phyloP scores from a whole-genome alignment of 1,140 invertebrate genomes.

The Geopemphigus sp. region DNA sequence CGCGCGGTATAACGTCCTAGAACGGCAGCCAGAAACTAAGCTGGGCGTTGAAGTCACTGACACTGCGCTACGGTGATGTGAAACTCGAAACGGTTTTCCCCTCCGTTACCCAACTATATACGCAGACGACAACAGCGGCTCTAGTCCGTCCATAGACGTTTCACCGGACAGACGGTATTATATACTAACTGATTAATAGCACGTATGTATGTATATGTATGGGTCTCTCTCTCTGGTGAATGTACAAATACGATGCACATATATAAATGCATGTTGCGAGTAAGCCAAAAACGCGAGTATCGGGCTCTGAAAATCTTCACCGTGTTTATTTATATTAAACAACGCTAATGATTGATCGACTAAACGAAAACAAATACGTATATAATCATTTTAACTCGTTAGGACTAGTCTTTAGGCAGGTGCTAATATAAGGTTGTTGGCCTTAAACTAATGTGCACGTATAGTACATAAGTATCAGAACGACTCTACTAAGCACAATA shows the following conservation, averaged over 20 bases:
- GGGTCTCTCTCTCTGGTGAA: background rate
- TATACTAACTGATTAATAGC: slow-evolving; percentile 30
- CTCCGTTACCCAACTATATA: slow-evolving; percentile 30
- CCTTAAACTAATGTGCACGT: background rate
- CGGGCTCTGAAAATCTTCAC: background rate
- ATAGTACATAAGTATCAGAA: background rate
- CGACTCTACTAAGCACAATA: no score
- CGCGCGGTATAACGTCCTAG: background rate
- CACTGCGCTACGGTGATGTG: slow-evolving; percentile 41
- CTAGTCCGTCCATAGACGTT: background rate
- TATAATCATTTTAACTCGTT: no score
- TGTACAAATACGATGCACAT: no score
- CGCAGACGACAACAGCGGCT: background rate
- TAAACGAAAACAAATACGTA: background rate
- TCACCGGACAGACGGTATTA: background rate
- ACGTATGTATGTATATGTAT: background rate
- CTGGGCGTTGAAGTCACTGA: slow-evolving; percentile 48
- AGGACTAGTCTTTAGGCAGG: background rate
- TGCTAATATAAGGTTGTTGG: background rate
- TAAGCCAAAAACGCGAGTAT: no score
- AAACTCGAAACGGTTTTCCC: slow-evolving; percentile 49
- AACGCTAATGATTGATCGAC: background rate
- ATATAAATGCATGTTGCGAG: background rate
- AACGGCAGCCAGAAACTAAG: slow-evolving; percentile 40
- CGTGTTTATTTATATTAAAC: background rate